Base-by-base conservation (phyloP, 2,113 vertebrate species). In the Xiphophorus couchianus region DNA sequence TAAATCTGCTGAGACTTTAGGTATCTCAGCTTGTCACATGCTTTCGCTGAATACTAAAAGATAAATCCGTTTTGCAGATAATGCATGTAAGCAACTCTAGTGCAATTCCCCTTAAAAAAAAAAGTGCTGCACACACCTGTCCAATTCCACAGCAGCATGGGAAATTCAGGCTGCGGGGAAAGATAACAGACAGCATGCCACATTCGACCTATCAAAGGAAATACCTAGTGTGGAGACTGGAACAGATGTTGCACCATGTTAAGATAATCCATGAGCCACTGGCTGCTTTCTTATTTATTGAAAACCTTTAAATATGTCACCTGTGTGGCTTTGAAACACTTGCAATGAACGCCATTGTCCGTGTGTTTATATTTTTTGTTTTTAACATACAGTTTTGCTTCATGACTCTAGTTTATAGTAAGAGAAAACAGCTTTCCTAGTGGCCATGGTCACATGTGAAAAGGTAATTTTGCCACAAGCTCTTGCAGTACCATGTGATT, bases 51-150 rank as follows among this genome's bases (percentile, higher is more conserved):
- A 88, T 73, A 80, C 84, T 69, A 28, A 78, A 62, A 85, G 81
- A 91, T 88, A 76, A 74, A 89, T 91, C 81, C 73, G 73, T 89
- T 82, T 85, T 1, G 10, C 84, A 80, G 84, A 90, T 84, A 84
- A 73, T 61, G 67, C 76, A 42, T 76, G 77, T 81, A 75, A 84
- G 83, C 78, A 83, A 75, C 70, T 79, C 73, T 10, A 54, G 73
- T 48, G 58, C 63, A 58, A 7, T n/a, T 10, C 22, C 25, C 19
- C 22, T 51, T 7, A 9, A 9, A 54, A 54, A 54, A 25, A 27
- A 81, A 84, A 44, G 31, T 3, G 65, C 66, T 6, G 73, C 28
- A 35, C 44, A 77, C 51, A 88, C 84, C 81, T 77, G 80, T 30
- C 39, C 74, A 30, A 81, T 82, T 73, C 73, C 67, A 74, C 67